These are phyloP conservation scores for Diloba caeruleocephala DNA, from an alignment of 2,888 invertebrate species.

Conservation along the genomic window DNA sequence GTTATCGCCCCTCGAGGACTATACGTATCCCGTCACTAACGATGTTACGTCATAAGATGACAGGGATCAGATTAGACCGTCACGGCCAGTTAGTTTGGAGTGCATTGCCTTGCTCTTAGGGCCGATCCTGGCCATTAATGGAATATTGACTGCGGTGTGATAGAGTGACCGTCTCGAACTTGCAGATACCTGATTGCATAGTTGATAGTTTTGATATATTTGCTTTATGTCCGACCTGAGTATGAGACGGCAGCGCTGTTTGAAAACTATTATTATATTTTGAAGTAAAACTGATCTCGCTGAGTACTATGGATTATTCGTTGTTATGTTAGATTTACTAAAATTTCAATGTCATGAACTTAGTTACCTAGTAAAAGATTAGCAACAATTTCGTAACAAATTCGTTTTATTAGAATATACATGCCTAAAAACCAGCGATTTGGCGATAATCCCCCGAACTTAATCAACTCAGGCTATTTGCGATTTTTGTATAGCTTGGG, in stretches of 20 bases:
- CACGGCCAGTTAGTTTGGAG: constrained; percentile 59
- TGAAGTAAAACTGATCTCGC: neutral
- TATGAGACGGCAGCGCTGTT: neutral
- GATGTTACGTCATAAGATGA: constrained; percentile 60
- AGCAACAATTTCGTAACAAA: too few relatives aligned
- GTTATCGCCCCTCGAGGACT: constrained; percentile 57
- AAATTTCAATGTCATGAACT: too few relatives aligned
- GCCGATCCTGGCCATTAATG: constrained; percentile 54
- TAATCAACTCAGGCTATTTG: too few relatives aligned
- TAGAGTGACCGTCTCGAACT: constrained; percentile 37
- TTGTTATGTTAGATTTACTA: neutral
- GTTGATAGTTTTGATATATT: constrained; percentile 24
- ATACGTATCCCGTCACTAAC: constrained; percentile 57
- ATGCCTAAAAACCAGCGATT: too few relatives aligned
- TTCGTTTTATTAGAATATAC: too few relatives aligned
- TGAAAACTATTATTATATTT: constrained; percentile 3
- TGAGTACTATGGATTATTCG: too few relatives aligned
- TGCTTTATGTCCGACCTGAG: constrained; percentile 11
- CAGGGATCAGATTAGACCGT: constrained; percentile 61
- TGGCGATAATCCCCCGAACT: too few relatives aligned
- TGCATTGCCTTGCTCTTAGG: constrained; percentile 69
- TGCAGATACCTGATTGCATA: constrained; percentile 26
- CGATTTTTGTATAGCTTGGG: too few relatives aligned
- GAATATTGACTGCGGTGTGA: constrained; percentile 62
- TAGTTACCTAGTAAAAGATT: too few relatives aligned